These are phyloP conservation scores for Stylophora pistillata DNA, from an alignment of 64 coral and sea anemone species.

Conservation along the genomic window DNA sequence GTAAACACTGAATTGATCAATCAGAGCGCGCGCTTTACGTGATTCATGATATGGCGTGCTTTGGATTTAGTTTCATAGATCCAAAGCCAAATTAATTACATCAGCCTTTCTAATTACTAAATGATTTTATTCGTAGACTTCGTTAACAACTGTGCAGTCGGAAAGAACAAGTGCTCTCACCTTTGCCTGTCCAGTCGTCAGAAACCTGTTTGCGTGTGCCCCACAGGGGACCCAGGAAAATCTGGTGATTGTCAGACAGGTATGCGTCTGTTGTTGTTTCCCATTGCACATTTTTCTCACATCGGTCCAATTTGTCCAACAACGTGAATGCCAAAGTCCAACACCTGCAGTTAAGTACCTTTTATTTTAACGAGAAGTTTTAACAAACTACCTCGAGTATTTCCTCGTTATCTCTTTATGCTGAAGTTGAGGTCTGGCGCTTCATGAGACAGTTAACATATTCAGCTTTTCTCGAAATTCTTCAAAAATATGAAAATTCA, in stretches of 20 bases:
- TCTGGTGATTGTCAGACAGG: conserved; percentile 37
- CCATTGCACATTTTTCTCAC: background rate
- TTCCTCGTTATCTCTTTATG: no score
- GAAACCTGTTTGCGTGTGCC: conserved; percentile 70
- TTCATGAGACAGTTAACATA: no score
- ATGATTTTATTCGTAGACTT: background rate
- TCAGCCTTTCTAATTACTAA: background rate
- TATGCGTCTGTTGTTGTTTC: background rate
- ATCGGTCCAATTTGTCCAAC: background rate
- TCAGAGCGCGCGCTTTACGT: no score
- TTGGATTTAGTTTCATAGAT: background rate
- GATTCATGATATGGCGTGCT: background rate
- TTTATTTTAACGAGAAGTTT: no score
- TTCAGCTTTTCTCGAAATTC: no score
- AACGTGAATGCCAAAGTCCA: background rate
- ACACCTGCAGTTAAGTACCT: background rate
- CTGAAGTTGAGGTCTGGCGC: no score
- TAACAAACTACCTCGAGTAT: no score
- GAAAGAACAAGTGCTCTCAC: conserved; percentile 71
- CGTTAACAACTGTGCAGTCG: conserved; percentile 18
- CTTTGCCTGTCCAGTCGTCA: conserved; percentile 51
- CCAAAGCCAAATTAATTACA: no score
- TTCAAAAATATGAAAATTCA: no score
- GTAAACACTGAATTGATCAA: no score
- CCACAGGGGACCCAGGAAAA: conserved; percentile 62